Percentiles rank a stretch among this genome's conserved stretches.
These are phyloP conservation scores for Ondatra zibethicus DNA, from an alignment of 2,113 vertebrate genomes.

Conservation along the genomic window DNA sequence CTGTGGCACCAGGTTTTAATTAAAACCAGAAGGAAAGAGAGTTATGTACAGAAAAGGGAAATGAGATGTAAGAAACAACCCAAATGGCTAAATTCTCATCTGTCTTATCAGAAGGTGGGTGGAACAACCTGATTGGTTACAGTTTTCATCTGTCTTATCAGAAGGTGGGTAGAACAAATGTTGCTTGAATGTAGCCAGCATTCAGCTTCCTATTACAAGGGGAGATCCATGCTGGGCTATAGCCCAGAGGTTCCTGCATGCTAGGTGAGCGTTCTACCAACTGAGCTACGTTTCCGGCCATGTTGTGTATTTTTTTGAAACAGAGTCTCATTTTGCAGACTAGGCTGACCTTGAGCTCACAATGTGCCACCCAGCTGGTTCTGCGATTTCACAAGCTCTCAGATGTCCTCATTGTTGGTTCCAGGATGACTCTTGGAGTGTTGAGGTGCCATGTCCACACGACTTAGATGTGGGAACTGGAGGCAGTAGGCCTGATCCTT, in stretches of 20 bases:
- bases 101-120: neutral
- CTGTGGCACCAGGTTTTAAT: neutral
- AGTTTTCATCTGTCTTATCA: too few species aligned
- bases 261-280: neutral
- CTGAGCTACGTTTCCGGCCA: neutral
- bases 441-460: neutral
- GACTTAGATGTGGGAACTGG: neutral
- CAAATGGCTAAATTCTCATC: neutral
- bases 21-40: neutral
- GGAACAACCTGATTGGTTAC: neutral
- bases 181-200: neutral
- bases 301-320: neutral
- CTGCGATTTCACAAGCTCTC: neutral
- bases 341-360: neutral
- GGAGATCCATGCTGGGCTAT: neutral
- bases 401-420: neutral
- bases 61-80: neutral
- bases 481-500: neutral
- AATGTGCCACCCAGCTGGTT: neutral
- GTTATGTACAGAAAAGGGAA: neutral
- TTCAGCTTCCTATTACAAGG: neutral
- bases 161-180: neutral
- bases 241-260: neutral
- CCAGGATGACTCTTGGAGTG: neutral
- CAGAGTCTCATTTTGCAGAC: neutral